Percentiles rank a stretch among this genome's conserved stretches.
phyloP scores from a whole-genome alignment of 64 coral and sea anemone genomes.

The Exaiptasia diaphana region DNA sequence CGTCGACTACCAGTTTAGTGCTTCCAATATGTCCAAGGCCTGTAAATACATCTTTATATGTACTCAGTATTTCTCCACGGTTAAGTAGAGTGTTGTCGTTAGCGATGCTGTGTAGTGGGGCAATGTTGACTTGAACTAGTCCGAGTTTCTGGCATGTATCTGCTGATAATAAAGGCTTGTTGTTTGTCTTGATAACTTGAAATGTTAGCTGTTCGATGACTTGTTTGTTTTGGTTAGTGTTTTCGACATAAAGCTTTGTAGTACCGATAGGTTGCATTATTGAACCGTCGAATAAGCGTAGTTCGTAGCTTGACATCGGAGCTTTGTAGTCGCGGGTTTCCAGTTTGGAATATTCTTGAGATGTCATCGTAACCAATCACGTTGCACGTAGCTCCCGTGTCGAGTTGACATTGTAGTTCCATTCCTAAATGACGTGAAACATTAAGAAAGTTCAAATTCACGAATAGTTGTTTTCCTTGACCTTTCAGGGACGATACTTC shows the following conservation, averaged over 20 bases:
- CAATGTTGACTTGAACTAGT: constrained; percentile 1
- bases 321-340: background rate
- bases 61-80: background rate
- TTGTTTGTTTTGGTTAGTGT: background rate
- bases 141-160: background rate
- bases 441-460: too few relatives aligned
- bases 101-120: background rate
- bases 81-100: background rate
- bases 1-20: background rate
- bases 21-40: constrained; percentile 44
- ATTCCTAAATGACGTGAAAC: background rate
- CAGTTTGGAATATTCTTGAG: background rate
- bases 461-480: background rate
- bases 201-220: background rate
- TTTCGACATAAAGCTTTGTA: background rate
- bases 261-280: background rate
- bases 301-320: background rate
- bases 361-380: background rate
- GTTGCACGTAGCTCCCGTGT: background rate
- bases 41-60: constrained; percentile 51
- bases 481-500: background rate
- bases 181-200: background rate
- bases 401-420: background rate
- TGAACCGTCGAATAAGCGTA: background rate
- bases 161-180: background rate